Base-by-base conservation (phyloP, 64 coral and sea anemone genomes). In the Orbicella faveolata region DNA sequence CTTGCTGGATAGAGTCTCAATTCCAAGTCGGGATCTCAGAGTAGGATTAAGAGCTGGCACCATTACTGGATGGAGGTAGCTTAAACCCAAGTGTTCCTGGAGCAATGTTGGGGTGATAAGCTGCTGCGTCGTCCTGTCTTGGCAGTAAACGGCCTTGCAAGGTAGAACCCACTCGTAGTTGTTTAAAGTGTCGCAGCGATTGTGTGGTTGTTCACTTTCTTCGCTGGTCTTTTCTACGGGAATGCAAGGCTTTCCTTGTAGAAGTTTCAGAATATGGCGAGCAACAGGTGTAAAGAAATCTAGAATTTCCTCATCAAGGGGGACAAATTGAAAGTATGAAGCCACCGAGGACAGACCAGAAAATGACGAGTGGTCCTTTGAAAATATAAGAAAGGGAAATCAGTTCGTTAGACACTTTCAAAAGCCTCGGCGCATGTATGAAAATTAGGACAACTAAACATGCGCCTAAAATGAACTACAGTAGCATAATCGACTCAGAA, bases 271-370 rank as follows among this genome's bases (percentile, higher is more conserved):
- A 25, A 98, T 94, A 11, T 83, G 90, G 8, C 77, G 85, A 23
- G 95, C 92, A 65, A 98, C 92, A 59, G 95, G 95, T 63, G 79
- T 84, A 74, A 98, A 98, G 66, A 98, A 98, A 72, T 94, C 95
- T 16, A 98, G 53, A 57, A 98, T 98, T 90, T 98, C 95, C 10
- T 98, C 95, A 54, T 98, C 89, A 34, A 98, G 86, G 61, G 95
- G 95, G 26, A 98, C 89, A 80, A 92, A 98, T 41, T 93, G 92
- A 36, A 98, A 94, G 66, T 89, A 93, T 23, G 75, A 73, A 83
- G 87, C 81, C 61, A 94, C 55, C 1, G 89, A 91, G 19, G 92
- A 84, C 15, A 98, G 79, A 4, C 92, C 92, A 64, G 82, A 20
- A 79, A 98, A 92, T 13, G 81, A 88, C 19, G 89, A 85, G 52